phyloP scores from a whole-genome alignment of 2,797 vertebrate genomes.

The Pseudocheirus occidentalis region DNA sequence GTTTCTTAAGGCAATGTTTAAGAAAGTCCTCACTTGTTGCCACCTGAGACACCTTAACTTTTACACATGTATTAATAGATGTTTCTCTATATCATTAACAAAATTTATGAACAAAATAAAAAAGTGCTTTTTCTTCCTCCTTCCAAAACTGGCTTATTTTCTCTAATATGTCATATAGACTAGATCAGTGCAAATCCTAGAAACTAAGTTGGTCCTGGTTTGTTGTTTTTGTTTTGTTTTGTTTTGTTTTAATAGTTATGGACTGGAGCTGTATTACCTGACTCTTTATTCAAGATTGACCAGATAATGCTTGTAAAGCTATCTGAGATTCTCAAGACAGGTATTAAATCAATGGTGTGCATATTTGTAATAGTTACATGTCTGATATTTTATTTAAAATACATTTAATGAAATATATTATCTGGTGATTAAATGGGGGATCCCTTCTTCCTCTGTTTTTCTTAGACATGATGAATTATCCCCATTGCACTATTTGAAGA shows the following conservation, averaged over 20 bases:
- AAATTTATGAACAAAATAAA: slow-evolving; percentile 48
- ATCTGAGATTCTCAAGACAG: slow-evolving; percentile 21
- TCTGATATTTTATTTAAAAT: slow-evolving; percentile 15
- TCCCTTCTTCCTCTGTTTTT: slow-evolving; percentile 34
- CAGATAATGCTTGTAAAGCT: slow-evolving; percentile 18
- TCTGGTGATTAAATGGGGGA: neutral
- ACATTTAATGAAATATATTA: slow-evolving; percentile 16
- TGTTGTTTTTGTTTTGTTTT: neutral
- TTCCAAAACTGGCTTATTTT: slow-evolving; percentile 56
- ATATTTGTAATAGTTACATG: slow-evolving; percentile 13
- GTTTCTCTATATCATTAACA: slow-evolving; percentile 35
- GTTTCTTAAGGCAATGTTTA: slow-evolving; percentile 2
- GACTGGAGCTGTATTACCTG: slow-evolving; percentile 15
- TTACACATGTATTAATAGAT: slow-evolving; percentile 42
- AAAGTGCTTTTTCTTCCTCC: neutral
- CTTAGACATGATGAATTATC: neutral
- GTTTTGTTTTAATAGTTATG: neutral
- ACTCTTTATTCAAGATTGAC: neutral
- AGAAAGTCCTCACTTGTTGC: slow-evolving; percentile 39
- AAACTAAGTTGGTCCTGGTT: slow-evolving; percentile 23
- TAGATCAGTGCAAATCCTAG: slow-evolving; percentile 6
- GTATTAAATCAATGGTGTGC: neutral
- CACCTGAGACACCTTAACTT: slow-evolving; percentile 52
- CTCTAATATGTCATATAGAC: slow-evolving; percentile 8
- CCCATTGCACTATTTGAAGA: neutral